Evolutionary conservation across 2,888 invertebrate genomes (phyloP).

Genomic region (Clostera curtula): DNA sequence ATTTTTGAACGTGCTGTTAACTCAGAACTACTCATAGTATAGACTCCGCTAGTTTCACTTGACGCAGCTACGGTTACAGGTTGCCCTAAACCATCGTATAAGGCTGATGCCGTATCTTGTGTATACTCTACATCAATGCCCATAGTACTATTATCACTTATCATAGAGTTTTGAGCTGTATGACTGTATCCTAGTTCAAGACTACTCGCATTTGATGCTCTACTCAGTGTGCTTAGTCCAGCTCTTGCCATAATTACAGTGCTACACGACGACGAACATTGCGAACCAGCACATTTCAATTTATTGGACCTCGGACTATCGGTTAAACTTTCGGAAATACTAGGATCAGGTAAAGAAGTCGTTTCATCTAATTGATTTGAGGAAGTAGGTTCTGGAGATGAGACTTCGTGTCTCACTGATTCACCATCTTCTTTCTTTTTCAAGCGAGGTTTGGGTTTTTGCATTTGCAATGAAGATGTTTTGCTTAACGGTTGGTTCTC

Average conservation of each 20-base stretch:
- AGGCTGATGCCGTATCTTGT: constrained; percentile 75
- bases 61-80: constrained; percentile 78
- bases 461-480: constrained; percentile 54
- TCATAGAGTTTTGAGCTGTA: constrained; percentile 88
- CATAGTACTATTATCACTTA: constrained; percentile 82
- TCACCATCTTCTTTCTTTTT: constrained; percentile 51
- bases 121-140: constrained; percentile 79
- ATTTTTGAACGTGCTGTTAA: constrained; percentile 76
- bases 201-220: constrained; percentile 86
- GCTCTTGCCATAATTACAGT: constrained; percentile 84
- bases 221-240: constrained; percentile 68
- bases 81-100: constrained; percentile 68
- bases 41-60: constrained; percentile 90
- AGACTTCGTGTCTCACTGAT: constrained; percentile 32
- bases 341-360: constrained; percentile 54
- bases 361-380: constrained; percentile 45
- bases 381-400: constrained; percentile 35
- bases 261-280: constrained; percentile 90
- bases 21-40: constrained; percentile 84
- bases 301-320: constrained; percentile 75
- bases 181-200: constrained; percentile 90
- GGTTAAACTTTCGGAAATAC: constrained; percentile 61
- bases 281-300: constrained; percentile 82
- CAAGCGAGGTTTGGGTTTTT: constrained; percentile 42
- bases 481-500: constrained; percentile 45